phyloP scores from a whole-genome alignment of 2,113 vertebrate genomes.

The Gymnarchus niloticus region DNA sequence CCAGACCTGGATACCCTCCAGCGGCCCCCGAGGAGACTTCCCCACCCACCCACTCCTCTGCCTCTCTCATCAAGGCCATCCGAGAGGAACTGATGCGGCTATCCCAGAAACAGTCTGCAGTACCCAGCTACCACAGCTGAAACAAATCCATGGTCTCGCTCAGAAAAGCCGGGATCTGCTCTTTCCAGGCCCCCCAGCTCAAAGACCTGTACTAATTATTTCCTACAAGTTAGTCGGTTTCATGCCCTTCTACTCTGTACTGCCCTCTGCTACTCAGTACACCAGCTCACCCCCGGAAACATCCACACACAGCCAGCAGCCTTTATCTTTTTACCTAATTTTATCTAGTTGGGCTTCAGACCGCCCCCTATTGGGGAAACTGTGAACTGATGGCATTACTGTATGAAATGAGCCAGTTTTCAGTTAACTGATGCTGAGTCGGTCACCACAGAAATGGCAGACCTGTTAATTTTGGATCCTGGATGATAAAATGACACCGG shows the following conservation, averaged over 20 bases:
- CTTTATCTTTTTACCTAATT: neutral
- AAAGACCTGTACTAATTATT: neutral
- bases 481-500: neutral
- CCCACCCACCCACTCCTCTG: conserved; percentile 82
- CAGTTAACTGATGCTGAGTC: neutral
- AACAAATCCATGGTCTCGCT: neutral
- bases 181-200: neutral
- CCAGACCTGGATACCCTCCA: conserved; percentile 72
- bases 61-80: conserved; percentile 96
- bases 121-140: conserved; percentile 79
- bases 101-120: conserved; percentile 84
- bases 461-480: neutral
- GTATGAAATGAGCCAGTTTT: neutral
- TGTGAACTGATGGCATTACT: neutral
- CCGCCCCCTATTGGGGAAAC: neutral
- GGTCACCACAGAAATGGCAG: neutral
- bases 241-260: neutral
- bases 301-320: neutral
- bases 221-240: neutral
- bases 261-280: neutral
- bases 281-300: neutral
- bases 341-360: neutral
- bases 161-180: neutral
- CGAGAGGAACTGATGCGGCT: conserved; percentile 94
- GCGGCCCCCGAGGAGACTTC: conserved; percentile 78